phyloP scores from a whole-genome alignment of 2,888 invertebrate genomes.

The Abrostola tripartita region DNA sequence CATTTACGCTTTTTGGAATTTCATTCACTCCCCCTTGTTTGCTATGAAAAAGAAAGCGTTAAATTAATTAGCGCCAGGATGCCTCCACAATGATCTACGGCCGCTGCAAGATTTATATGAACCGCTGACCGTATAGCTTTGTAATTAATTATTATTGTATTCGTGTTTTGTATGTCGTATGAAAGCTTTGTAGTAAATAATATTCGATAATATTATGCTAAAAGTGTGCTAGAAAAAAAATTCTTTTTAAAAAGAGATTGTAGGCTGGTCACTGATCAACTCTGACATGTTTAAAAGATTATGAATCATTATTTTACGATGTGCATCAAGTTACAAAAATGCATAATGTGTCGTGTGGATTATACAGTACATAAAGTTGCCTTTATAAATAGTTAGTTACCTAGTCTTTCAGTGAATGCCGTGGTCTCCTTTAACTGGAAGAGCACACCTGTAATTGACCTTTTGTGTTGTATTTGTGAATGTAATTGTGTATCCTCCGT shows the following conservation, averaged over 20 bases:
- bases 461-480: too few species aligned
- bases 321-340: too few species aligned
- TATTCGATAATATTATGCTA: constrained; percentile 3
- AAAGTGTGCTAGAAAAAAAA: constrained; percentile 16
- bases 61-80: constrained; percentile 83
- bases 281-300: too few species aligned
- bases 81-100: constrained; percentile 76
- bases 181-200: constrained; percentile 18
- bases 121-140: constrained; percentile 46
- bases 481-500: too few species aligned
- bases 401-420: too few species aligned
- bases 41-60: constrained; percentile 78
- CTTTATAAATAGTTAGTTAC: too few species aligned
- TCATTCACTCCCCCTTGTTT: constrained; percentile 79
- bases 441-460: too few species aligned
- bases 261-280: not conserved
- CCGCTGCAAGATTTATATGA: constrained; percentile 68
- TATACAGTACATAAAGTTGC: too few species aligned
- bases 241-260: constrained; percentile 12
- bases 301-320: too few species aligned
- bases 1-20: constrained; percentile 83
- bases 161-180: constrained; percentile 34
- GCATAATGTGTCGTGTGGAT: too few species aligned
- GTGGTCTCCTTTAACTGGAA: too few species aligned
- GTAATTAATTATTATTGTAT: constrained; percentile 52